These are phyloP conservation scores for Atethmia centrago DNA, from an alignment of 2,888 invertebrate species.

Conservation along the genomic window DNA sequence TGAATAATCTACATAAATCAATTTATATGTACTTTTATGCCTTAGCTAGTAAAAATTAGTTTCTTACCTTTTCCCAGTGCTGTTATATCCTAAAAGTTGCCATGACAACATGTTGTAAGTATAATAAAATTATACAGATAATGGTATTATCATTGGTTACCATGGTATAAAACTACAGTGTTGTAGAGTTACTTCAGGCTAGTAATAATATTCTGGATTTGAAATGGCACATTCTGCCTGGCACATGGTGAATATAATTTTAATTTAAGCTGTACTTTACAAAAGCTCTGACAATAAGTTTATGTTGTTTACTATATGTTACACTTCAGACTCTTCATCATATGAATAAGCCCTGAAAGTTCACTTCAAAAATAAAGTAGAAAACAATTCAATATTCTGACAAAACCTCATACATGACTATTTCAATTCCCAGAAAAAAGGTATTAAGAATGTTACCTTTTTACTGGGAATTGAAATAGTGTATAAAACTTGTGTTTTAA, in stretches of 20 bases:
- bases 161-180: constrained; percentile 14
- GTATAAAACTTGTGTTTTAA: neutral
- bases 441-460: no score
- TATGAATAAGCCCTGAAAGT: neutral
- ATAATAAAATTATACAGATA: neutral
- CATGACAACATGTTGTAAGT: constrained; percentile 43
- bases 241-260: constrained; percentile 31
- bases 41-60: neutral
- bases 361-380: no score
- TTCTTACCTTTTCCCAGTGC: neutral
- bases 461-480: no score
- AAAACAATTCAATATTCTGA: neutral
- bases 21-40: neutral
- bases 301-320: neutral
- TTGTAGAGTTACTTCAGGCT: neutral
- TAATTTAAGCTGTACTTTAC: neutral
- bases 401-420: neutral
- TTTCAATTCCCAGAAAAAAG: neutral
- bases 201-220: constrained; percentile 6
- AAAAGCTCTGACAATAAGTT: neutral
- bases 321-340: neutral
- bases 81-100: constrained; percentile 35
- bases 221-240: constrained; percentile 46
- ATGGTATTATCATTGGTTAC: constrained; percentile 9
- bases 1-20: neutral